A percentile compares a stretch with the other conserved stretches of the same genome.
Evolutionary conservation across 2,888 invertebrate species (phyloP).

Genomic region (Hofmannophila pseudospretella): DNA sequence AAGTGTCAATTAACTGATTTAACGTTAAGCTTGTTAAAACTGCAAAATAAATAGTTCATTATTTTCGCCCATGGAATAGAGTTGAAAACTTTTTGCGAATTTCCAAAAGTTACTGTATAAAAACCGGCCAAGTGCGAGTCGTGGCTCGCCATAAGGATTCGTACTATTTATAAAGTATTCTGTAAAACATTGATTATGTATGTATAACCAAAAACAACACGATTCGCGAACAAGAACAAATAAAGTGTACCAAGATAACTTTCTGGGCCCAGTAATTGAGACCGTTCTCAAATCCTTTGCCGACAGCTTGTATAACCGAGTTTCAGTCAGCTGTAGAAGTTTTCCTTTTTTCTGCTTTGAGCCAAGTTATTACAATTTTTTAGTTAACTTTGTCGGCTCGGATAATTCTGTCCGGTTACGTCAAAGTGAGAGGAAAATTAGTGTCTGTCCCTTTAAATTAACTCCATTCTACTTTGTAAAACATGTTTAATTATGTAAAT

Average conservation of each 20-base stretch:
- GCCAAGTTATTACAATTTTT: conserved; percentile 52
- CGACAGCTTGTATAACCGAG: conserved; percentile 50
- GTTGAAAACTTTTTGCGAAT: too few species aligned
- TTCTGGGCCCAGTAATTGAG: conserved; percentile 52
- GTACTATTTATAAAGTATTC: too few species aligned
- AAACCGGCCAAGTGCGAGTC: too few species aligned
- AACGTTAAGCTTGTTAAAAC: too few species aligned
- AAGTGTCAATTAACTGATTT: too few species aligned
- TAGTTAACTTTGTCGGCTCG: conserved; percentile 31
- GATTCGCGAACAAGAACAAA: too few species aligned
- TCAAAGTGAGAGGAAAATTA: conserved; percentile 25
- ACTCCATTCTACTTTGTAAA: conserved; percentile 20
- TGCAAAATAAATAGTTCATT: too few species aligned
- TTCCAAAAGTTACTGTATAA: too few species aligned
- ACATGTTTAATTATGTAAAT: conserved; percentile 17
- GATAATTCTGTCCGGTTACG: conserved; percentile 26
- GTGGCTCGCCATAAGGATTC: too few species aligned
- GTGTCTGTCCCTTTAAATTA: conserved; percentile 23
- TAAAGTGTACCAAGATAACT: conserved; percentile 36
- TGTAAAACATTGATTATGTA: too few species aligned
- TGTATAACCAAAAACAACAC: too few species aligned
- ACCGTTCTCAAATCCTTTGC: conserved; percentile 53
- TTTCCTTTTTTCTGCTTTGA: conserved; percentile 38
- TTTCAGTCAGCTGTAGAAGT: conserved; percentile 48
- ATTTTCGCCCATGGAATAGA: too few species aligned